These are phyloP conservation scores for Tragelaphus eurycerus DNA, from an alignment of 2,797 vertebrate species.

Conservation along the genomic window DNA sequence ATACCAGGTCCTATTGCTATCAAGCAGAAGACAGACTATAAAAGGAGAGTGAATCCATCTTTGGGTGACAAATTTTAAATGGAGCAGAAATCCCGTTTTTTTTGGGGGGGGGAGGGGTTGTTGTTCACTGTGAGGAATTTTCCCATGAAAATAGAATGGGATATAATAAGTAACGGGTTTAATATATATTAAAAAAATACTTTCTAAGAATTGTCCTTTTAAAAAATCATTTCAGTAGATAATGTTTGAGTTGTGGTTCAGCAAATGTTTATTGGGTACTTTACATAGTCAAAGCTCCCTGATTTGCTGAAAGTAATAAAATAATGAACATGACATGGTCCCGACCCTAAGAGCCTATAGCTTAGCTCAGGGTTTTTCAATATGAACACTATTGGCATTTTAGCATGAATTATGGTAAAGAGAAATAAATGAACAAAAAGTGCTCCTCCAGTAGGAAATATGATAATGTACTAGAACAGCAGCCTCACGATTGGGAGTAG, in stretches of 20 bases:
- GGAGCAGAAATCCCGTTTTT: neutral
- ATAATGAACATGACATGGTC: neutral
- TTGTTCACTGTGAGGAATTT: neutral
- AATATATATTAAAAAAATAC: neutral
- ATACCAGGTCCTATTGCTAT: neutral
- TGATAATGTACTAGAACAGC: neutral
- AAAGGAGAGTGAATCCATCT: neutral
- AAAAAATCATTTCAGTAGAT: neutral
- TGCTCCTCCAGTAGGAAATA: neutral
- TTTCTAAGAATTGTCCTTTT: neutral
- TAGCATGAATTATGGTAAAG: neutral
- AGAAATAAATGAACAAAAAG: neutral
- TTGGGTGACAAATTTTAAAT: neutral
- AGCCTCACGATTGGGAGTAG: neutral
- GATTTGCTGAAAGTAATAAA: neutral
- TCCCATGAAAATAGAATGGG: neutral
- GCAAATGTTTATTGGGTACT: neutral
- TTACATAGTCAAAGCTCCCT: neutral
- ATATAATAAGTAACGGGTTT: neutral
- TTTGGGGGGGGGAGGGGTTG: neutral
- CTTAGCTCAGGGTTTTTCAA: neutral
- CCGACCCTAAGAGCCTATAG: neutral
- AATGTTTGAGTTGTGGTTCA: neutral
- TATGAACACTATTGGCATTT: neutral
- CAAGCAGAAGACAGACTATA: neutral